phyloP scores from a whole-genome alignment of 2,113 vertebrate genomes.

The Pteropus alecto region DNA sequence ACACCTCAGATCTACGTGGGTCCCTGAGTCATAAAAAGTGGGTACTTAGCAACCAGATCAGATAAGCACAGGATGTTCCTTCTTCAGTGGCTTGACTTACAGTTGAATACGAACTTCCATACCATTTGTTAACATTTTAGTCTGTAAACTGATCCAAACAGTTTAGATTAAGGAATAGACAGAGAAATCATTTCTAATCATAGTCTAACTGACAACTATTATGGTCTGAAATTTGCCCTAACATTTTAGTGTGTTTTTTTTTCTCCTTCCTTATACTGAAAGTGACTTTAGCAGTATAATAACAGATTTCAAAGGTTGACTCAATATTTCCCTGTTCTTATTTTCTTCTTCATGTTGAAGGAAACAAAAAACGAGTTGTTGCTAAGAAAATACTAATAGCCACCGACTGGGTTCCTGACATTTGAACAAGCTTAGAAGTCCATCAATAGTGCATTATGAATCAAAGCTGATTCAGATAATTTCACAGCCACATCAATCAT shows the following conservation, averaged over 20 bases:
- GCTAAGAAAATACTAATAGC: constrained; percentile 58
- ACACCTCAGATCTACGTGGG: neutral
- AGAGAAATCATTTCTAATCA: constrained; percentile 63
- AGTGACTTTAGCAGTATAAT: constrained; percentile 68
- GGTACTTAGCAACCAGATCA: constrained; percentile 80
- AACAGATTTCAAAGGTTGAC: constrained; percentile 74
- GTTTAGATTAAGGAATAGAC: neutral
- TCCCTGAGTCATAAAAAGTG: constrained; percentile 58
- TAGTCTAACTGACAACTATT: constrained; percentile 16
- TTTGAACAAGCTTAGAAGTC: constrained; percentile 70
- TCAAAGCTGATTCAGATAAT: constrained; percentile 48
- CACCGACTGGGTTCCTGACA: constrained; percentile 71
- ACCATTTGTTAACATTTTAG: constrained; percentile 55
- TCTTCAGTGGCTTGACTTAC: constrained; percentile 46
- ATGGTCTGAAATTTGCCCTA: constrained; percentile 33
- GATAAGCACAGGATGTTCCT: constrained; percentile 72
- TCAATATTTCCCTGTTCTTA: constrained; percentile 68
- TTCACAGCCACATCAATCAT: constrained; percentile 61
- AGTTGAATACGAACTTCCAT: constrained; percentile 40
- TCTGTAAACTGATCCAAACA: constrained; percentile 42
- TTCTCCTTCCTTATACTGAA: neutral
- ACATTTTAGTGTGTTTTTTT: constrained; percentile 59
- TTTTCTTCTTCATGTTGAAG: constrained; percentile 49
- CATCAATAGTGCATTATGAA: constrained; percentile 55
- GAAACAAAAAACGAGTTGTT: constrained; percentile 67